Base-by-base conservation (phyloP, 2,888 invertebrate genomes). In the Himalopsyche kuldschensis region DNA sequence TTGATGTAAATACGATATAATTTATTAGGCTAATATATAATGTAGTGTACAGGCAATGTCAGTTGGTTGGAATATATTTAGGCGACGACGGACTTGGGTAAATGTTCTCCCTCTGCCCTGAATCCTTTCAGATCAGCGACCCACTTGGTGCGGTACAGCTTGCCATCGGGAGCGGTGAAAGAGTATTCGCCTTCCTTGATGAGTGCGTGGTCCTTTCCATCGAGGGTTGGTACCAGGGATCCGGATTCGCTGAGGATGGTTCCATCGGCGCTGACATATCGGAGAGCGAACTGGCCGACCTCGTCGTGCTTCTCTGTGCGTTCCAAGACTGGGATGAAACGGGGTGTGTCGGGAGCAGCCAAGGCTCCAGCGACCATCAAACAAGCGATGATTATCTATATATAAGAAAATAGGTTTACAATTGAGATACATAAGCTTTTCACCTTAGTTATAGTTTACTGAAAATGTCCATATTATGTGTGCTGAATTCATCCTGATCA, bases 101-200 rank as follows among this genome's bases (percentile, higher is more conserved):
- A 63, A 79, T 86, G 85, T 15, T 86, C 86, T 75, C 85, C 86
- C 35, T 82, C 84, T 47, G 84, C 85, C 69, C 84, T 80, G 84
- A 85, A 86, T 75, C 86, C 86, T 15, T 81, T 79, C 35, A 84
- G 75, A 46, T 86, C 86, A 81, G 86, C 84, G 24, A 85, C 81
- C 82, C 85, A 86, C 77, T 81, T 84, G 85, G 84, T 84, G 81
- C 84, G 78, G 86, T 79, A 84, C 48, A 81, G 35, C 41, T 84
- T 55, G 24, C 86, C 86, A 75, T 86, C 81, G 47, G 78, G 77
- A n/a, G 82, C 80, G 55, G 63, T 77, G 86, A 82, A 85, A 31
- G 81, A 75, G 85, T 81, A 86, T 35, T 84, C 82, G 55, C 86
- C 86, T 32, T 82, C 79, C 81, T 85, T 85, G 79, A 84, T 82